Conservation (phyloP, 2,797 vertebrate species). For the Loris lydekkerianus region DNA sequence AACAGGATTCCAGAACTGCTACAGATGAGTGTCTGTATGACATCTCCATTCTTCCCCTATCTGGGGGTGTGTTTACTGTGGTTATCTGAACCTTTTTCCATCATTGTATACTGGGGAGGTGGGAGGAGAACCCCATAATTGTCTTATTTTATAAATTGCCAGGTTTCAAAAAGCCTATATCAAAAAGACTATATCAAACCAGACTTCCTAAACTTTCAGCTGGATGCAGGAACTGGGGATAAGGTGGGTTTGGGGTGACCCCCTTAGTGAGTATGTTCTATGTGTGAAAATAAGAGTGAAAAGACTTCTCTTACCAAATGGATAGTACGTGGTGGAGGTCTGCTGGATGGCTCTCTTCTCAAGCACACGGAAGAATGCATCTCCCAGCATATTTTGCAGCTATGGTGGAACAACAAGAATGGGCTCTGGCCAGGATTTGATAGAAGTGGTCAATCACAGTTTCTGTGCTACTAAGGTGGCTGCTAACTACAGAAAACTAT, state of each 20-base stretch:
- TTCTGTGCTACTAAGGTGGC: background rate
- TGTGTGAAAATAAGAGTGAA: background rate
- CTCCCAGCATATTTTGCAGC: background rate
- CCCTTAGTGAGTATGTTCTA: background rate
- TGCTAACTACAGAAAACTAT: background rate
- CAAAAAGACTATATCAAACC: background rate
- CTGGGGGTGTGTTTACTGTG: background rate
- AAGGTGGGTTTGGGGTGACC: background rate
- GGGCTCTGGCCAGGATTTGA: background rate
- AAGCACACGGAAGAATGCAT: background rate
- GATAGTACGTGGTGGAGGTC: background rate
- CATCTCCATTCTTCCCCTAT: background rate
- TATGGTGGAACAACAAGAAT: background rate
- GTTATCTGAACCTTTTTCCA: background rate
- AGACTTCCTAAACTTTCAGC: background rate
- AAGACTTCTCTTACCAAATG: rapidly evolving
- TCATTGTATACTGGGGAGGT: no score
- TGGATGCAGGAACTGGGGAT: background rate
- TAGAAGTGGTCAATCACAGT: background rate
- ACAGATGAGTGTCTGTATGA: background rate
- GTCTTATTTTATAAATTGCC: background rate
- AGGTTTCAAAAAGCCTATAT: background rate
- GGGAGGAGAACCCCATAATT: background rate
- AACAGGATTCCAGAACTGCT: background rate
- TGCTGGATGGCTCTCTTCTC: background rate